Evolutionary conservation across 30 jellyfish, hydroid and myxozoan species (phyloP).

Genomic region (Mastigias papua): DNA sequence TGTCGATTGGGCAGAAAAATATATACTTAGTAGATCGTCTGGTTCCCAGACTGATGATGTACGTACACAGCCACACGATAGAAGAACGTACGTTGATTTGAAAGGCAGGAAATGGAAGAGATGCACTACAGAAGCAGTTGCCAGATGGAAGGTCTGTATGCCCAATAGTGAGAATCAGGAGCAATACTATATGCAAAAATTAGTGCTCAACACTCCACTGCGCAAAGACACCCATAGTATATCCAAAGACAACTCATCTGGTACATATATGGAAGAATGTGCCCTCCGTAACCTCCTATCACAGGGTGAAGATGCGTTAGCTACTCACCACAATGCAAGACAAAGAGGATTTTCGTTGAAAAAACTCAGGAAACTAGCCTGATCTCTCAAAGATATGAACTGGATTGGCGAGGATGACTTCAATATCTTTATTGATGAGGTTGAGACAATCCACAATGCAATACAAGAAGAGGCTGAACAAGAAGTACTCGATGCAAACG

Average conservation of each 20-base stretch:
- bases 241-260: background rate
- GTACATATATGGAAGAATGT: too few relatives aligned
- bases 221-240: background rate
- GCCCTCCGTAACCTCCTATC: background rate
- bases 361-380: background rate
- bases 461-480: background rate
- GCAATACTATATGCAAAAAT: background rate
- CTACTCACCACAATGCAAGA: too few relatives aligned
- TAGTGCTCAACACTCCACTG: background rate
- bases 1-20: conserved; percentile 8
- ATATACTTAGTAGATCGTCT: background rate
- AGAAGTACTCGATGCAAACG: background rate
- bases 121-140: background rate
- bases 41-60: background rate
- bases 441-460: background rate
- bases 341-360: background rate
- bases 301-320: background rate
- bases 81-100: background rate
- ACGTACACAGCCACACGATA: background rate
- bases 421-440: conserved; percentile 14
- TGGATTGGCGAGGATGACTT: too few relatives aligned
- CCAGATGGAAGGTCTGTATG: too few relatives aligned
- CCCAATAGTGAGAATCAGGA: conserved; percentile 5
- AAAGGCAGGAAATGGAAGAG: background rate
- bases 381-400: background rate